Evolutionary conservation across 2,888 invertebrate genomes (phyloP), one percentile per base, ranked within the genome.

Genomic region (Leptothorax acervorum): DNA sequence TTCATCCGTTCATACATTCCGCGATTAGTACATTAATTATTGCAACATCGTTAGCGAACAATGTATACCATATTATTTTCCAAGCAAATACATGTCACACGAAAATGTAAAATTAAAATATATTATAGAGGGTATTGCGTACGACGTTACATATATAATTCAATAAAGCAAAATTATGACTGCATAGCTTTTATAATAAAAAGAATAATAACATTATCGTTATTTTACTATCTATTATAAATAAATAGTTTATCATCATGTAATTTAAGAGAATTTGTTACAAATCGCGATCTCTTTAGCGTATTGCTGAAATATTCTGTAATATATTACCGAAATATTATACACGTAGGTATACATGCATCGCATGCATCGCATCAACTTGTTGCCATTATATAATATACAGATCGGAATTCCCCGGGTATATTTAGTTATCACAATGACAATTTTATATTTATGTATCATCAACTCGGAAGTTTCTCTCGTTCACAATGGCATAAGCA

Each of bases 351-450:
- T 23, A 23, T 23, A 23, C 23, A 23, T 23, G 23, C 23, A 23
- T 23, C 23, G 4, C 39, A 15, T 60, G 60, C 12, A 28, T 62
- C 31, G 11, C 53, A 51, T 39, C 4, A 55, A 28, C 3, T n/a
- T 31, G 9, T 18, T 31, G 5, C 9, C 9, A 28, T 76, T 66
- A 78, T 8, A 28, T 66, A 66, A 55, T n/a, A 55, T n/a, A 35
- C 8, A 12, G 3, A 1, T 55, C 11, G 31, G 31, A 35, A 70
- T 57, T 78, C n/a, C 45, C 57, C 28, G 42, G 11, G 1, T 9
- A 45, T 78, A 66, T 15, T 66, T 28, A 76, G n/a, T 55, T 55
- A 31, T 70, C 15, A 3, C 23, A 15, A 70, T 45, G 57, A 57
- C 31, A 55, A 68, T 15, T 28, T 39, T n/a, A 39, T 31, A 39